Evolutionary conservation across 2,888 invertebrate genomes (phyloP), one percentile per base, ranked within the genome.

Genomic region (Allacma fusca): DNA sequence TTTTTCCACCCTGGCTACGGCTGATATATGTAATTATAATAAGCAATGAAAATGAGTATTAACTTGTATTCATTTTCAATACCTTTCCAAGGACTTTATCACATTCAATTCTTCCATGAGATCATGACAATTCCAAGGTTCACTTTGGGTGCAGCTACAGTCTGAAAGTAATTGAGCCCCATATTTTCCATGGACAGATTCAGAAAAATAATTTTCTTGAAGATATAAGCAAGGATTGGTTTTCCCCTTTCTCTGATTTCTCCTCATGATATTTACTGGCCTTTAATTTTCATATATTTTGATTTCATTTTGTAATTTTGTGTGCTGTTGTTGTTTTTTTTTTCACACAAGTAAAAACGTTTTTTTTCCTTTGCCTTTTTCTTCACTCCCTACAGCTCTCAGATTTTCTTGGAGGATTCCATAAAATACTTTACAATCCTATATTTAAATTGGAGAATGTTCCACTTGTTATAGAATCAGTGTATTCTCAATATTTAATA

Each of bases 151-250:
- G 50, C 5, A 50, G 23, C 50, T 59, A 68, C 57, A 75, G 75
- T 57, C 16, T 76, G 75, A 59, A 71, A 76, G 76, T 64, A 76
- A 76, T 26, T 64, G 76, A 76, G 76, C 76, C 76, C 76, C 76
- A 76, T 76, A 76, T 64, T 71, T 62, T n/a, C 43, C 71, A 71
- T 62, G 64, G 29, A 68, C 76, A 64, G 40, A 73, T 23, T 19
- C 62, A 62, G 50, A 50, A 62, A 70, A 24, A 26, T 29, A 1
- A 50, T 12, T 72, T 21, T 57, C 68, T 40, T 34, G 28, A 28
- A 19, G 19, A 68, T 68, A 40, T 68, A 34, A n/a, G 7, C 34
- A 23, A 21, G 40, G 23, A 68, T 40, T 28, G 44, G 26, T 28
- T 19, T 44, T 23, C 19, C n/a, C 50, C 19, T 50, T 50, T 16